A percentile compares a stretch with the other conserved stretches of the same genome.
Evolutionary conservation across 2,888 invertebrate species (phyloP).

Genomic region (Anticlea derivata): DNA sequence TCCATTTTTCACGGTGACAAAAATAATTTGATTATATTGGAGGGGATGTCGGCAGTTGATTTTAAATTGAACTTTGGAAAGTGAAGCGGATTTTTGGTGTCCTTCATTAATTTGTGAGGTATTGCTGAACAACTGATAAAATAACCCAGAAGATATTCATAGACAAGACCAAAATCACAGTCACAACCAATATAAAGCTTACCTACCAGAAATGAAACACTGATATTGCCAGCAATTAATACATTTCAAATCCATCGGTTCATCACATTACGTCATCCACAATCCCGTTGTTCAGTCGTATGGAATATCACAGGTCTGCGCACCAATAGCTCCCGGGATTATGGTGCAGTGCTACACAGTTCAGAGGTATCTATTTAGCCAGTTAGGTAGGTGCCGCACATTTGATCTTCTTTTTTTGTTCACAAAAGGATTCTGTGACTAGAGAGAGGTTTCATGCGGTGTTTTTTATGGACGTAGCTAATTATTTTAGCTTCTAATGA

Average conservation of each 20-base stretch:
- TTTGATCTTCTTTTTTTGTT: too few relatives aligned
- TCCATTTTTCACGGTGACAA: slow-evolving; percentile 69
- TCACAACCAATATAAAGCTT: too few relatives aligned
- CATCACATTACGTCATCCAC: slow-evolving; percentile 34
- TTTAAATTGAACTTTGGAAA: slow-evolving; percentile 70
- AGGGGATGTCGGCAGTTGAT: slow-evolving; percentile 66
- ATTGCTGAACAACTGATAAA: slow-evolving; percentile 19
- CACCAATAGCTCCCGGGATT: slow-evolving; percentile 23
- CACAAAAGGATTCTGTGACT: too few relatives aligned
- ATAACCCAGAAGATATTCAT: too few relatives aligned
- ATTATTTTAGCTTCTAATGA: too few relatives aligned
- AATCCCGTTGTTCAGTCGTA: slow-evolving; percentile 32
- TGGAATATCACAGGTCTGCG: slow-evolving; percentile 31
- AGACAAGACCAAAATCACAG: too few relatives aligned
- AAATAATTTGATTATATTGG: slow-evolving; percentile 71
- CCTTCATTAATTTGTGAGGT: slow-evolving; percentile 56
- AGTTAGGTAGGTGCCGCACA: too few relatives aligned
- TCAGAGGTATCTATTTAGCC: too few relatives aligned
- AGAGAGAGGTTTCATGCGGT: too few relatives aligned
- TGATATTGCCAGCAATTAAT: slow-evolving; percentile 31
- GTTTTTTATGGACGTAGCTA: too few relatives aligned
- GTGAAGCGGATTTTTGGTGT: slow-evolving; percentile 68
- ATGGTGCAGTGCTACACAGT: slow-evolving; percentile 7
- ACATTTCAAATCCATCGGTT: slow-evolving; percentile 22
- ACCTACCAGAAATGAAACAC: slow-evolving; percentile 16